These are phyloP conservation scores for Conchocele bisecta DNA, from an alignment of 2,888 invertebrate species.

Conservation along the genomic window DNA sequence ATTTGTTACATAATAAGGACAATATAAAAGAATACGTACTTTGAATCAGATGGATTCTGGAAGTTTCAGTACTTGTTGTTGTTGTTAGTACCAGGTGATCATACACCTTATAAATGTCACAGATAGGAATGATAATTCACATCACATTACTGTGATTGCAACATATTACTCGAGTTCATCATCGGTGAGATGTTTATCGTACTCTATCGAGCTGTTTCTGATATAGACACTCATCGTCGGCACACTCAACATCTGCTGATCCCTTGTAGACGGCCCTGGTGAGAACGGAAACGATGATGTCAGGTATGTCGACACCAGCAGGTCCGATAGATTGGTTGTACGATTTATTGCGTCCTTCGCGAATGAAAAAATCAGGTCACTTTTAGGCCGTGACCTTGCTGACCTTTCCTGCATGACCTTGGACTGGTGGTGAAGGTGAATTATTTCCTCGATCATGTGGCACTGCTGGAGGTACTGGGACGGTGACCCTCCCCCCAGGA, in stretches of 20 bases:
- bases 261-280: constrained; percentile 60
- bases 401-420: constrained; percentile 55
- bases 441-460: constrained; percentile 82
- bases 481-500: constrained; percentile 87
- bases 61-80: too few relatives aligned
- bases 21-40: too few relatives aligned
- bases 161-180: too few relatives aligned
- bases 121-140: too few relatives aligned
- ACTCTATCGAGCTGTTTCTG: constrained; percentile 70
- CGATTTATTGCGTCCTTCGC: constrained; percentile 52
- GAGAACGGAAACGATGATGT: constrained; percentile 78
- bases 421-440: constrained; percentile 76
- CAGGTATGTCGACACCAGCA: constrained; percentile 65
- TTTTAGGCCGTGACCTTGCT: constrained; percentile 61
- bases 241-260: constrained; percentile 62
- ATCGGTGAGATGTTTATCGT: too few relatives aligned
- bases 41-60: too few relatives aligned
- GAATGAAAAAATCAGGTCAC: constrained; percentile 73
- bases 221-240: constrained; percentile 68
- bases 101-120: too few relatives aligned
- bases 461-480: constrained; percentile 82
- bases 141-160: too few relatives aligned
- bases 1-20: too few relatives aligned
- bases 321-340: constrained; percentile 57
- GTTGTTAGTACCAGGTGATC: too few relatives aligned